A percentile compares a stretch with the other conserved stretches of the same genome.
Conservation (phyloP, 2,888 invertebrate species). For the Troides helena region DNA sequence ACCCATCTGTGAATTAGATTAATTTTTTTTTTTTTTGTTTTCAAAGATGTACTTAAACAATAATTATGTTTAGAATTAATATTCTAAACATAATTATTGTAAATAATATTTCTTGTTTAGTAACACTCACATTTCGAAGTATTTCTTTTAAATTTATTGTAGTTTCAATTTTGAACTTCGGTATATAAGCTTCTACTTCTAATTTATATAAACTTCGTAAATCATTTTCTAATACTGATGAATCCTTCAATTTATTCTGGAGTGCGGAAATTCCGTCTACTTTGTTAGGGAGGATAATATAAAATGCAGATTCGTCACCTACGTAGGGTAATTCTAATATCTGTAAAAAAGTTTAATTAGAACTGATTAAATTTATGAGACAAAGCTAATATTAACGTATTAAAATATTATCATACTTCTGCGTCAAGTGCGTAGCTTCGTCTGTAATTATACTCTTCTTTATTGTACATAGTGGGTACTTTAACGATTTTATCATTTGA, state of each 20-base stretch:
- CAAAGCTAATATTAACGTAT: no score
- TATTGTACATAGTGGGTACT: slow-evolving; percentile 84
- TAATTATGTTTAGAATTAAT: neutral
- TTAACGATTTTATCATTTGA: slow-evolving; percentile 74
- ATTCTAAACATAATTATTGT: neutral
- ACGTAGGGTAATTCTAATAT: slow-evolving; percentile 87
- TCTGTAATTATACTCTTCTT: slow-evolving; percentile 62
- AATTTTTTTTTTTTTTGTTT: neutral
- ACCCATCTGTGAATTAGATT: slow-evolving; percentile 41
- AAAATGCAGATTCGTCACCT: slow-evolving; percentile 83
- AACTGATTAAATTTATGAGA: no score
- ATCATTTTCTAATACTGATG: slow-evolving; percentile 65
- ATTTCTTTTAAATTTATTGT: slow-evolving; percentile 82
- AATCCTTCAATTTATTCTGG: slow-evolving; percentile 79
- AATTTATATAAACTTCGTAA: slow-evolving; percentile 51
- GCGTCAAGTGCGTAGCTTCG: slow-evolving; percentile 57
- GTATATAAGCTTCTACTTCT: slow-evolving; percentile 84
- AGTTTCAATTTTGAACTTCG: slow-evolving; percentile 89
- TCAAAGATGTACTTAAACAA: neutral
- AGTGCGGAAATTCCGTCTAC: slow-evolving; percentile 82
- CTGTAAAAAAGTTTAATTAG: slow-evolving; percentile 46
- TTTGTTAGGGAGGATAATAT: slow-evolving; percentile 86
- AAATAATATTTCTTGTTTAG: slow-evolving; percentile 10
- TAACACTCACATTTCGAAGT: slow-evolving; percentile 78
- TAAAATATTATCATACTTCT: slow-evolving; percentile 22